A percentile compares a stretch with the other conserved stretches of the same genome.
Evolutionary conservation across 2,797 vertebrate species (phyloP).

Genomic region (Remorina albescens): DNA sequence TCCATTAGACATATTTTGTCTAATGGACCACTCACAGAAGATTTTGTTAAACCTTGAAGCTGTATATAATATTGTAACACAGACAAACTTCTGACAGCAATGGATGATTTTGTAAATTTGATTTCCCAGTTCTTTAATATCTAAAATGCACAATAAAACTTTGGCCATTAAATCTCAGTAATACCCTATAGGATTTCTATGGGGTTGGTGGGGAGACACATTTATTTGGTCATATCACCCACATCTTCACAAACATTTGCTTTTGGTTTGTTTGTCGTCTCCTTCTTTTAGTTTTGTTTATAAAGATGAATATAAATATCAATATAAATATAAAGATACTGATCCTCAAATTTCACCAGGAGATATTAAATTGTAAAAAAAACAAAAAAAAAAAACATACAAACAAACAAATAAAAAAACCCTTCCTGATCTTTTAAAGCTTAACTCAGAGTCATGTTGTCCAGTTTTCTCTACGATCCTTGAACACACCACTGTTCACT

Average conservation of each 20-base stretch:
- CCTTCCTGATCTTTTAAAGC: neutral
- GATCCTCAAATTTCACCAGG: too few species aligned
- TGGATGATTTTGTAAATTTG: neutral
- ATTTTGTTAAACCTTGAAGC: neutral
- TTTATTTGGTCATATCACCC: neutral
- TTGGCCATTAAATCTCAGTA: too few species aligned
- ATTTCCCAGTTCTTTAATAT: too few species aligned
- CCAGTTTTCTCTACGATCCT: conserved; percentile 5
- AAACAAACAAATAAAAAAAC: neutral
- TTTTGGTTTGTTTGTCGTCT: neutral
- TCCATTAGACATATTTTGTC: neutral
- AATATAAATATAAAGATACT: neutral
- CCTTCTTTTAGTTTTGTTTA: neutral
- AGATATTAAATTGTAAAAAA: neutral
- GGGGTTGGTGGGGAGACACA: too few species aligned
- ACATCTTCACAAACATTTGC: neutral
- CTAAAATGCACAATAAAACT: too few species aligned
- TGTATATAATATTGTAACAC: too few species aligned
- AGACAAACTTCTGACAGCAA: neutral
- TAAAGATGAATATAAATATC: neutral
- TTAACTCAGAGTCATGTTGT: neutral
- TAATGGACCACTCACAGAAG: neutral
- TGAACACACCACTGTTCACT: conserved; percentile 51
- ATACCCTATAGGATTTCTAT: too few species aligned
- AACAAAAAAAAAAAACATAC: neutral